These are phyloP conservation scores for Agrochola lota DNA, from an alignment of 2,888 invertebrate species.

Conservation along the genomic window DNA sequence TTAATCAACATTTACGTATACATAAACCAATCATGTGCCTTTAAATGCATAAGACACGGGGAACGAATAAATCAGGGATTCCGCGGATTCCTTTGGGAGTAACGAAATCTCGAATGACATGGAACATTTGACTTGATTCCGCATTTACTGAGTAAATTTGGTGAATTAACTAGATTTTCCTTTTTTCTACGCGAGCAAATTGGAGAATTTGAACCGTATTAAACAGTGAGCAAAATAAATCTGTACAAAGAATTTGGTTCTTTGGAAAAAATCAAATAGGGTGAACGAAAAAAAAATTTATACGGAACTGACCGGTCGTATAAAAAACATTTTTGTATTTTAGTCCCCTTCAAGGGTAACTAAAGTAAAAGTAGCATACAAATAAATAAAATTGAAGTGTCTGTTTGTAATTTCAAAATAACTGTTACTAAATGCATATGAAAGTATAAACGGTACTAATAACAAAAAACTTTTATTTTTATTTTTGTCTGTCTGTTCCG, in stretches of 20 bases:
- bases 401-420: too few species aligned
- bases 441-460: too few species aligned
- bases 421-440: too few species aligned
- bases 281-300: not conserved
- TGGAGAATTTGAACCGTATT: constrained; percentile 31
- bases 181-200: constrained; percentile 39
- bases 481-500: too few species aligned
- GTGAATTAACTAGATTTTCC: constrained; percentile 47
- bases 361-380: too few species aligned
- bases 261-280: not conserved
- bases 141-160: constrained; percentile 54
- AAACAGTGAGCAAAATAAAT: constrained; percentile 5
- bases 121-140: constrained; percentile 45
- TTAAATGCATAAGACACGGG: constrained; percentile 39
- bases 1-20: constrained; percentile 1
- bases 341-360: too few species aligned
- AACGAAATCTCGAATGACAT: constrained; percentile 49
- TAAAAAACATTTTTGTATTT: not conserved
- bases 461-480: too few species aligned
- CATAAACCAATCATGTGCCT: constrained; percentile 25
- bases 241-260: not conserved
- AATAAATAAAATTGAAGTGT: too few species aligned
- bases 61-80: constrained; percentile 51
- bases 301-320: not conserved
- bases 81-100: constrained; percentile 37